A percentile compares a stretch with the other conserved stretches of the same genome.
phyloP scores from a whole-genome alignment of 1,140 invertebrate genomes.

The Elymnias hypermnestra region DNA sequence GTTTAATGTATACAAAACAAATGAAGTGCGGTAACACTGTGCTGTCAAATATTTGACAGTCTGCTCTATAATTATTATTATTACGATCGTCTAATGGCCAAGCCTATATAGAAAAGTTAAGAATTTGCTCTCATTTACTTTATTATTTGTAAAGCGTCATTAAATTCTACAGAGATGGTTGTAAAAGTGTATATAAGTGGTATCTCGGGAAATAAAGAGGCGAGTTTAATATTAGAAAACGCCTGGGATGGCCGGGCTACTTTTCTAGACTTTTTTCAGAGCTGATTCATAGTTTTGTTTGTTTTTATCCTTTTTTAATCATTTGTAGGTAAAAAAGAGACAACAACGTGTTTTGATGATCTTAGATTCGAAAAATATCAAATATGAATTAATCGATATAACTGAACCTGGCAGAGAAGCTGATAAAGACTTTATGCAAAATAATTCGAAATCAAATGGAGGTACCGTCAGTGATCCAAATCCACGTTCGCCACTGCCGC shows the following conservation, averaged over 20 bases:
- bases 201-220: conserved; percentile 94
- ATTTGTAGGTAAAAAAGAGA: conserved; percentile 92
- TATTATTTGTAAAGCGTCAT: conserved; percentile 18
- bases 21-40: not conserved
- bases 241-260: conserved; percentile 46
- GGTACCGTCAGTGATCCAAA: conserved; percentile 80
- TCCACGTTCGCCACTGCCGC: conserved; percentile 86
- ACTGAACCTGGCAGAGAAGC: conserved; percentile 92
- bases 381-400: conserved; percentile 93
- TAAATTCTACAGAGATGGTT: conserved; percentile 79
- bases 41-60: conserved; percentile 8
- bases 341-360: conserved; percentile 95
- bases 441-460: conserved; percentile 87
- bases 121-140: conserved; percentile 31
- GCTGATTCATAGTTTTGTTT: conserved; percentile 54
- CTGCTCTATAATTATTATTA: conserved; percentile 47
- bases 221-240: conserved; percentile 72
- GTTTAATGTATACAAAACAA: too few species aligned
- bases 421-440: conserved; percentile 95
- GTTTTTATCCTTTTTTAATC: conserved; percentile 56
- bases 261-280: conserved; percentile 42
- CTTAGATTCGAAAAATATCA: conserved; percentile 91
- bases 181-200: conserved; percentile 93
- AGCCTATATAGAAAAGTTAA: conserved; percentile 65
- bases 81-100: conserved; percentile 64